Base-by-base conservation (phyloP, 2,113 vertebrate genomes). In the Zosterops borbonicus region DNA sequence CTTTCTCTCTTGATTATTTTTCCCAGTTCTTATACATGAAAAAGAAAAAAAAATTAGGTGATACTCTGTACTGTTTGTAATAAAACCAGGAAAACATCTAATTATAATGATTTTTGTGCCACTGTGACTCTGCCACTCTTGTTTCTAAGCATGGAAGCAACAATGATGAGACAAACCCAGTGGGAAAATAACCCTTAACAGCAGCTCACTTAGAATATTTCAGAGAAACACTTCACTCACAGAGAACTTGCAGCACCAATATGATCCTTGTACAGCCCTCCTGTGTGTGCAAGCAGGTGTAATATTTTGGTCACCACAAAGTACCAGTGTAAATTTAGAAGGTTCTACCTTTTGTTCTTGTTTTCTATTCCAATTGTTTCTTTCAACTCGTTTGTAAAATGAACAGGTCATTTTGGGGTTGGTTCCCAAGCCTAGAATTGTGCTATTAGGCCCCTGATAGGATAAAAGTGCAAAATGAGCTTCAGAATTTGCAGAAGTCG, bases 81-180 rank as follows among this genome's bases (percentile, higher is more conserved):
- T n/a, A 58, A 79, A 94, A 78, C 17, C n/a, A 92, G 37, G 37
- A 71, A 94, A 91, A 92, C 25, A 16, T 58, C 47, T 83, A 94
- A 94, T 92, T 94, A 52, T 41, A 55, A 69, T 16, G 37, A 0
- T 11, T 83, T 84, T 64, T 89, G 59, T 70, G 55, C 35, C 47
- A 17, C 29, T 89, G 27, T 1, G 3, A 23, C 28, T 0, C 0
- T 65, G 20, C 24, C 16, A 59, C 7, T 78, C 39, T 50, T 29
- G 3, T 49, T 81, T 44, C 41, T 18, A n/a, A 29, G 16, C 0
- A 0, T 68, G 62, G 74, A 41, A 78, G 3, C 28, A 46, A 19
- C 52, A 52, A 9, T 1, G 4, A 9, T 78, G 52, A 71, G 42
- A 62, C 17, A 77, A 71, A 60, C 33, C 42, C 50, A 82, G 39